phyloP scores from a whole-genome alignment of 2,797 vertebrate species.

The Hydrophis major region DNA sequence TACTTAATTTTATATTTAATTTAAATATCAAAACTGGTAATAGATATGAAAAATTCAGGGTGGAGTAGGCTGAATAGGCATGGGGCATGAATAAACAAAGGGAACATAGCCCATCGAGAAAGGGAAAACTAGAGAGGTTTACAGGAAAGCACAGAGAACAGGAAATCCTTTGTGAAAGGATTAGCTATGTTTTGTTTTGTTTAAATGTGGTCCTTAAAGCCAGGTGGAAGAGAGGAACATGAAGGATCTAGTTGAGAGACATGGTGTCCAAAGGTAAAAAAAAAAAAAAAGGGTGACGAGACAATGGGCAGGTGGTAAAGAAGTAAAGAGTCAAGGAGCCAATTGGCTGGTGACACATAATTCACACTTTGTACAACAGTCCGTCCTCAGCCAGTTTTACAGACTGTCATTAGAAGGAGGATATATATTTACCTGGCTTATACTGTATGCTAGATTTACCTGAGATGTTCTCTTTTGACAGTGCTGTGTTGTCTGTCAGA shows the following conservation, averaged over 20 bases:
- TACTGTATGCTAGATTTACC: neutral
- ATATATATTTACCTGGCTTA: neutral
- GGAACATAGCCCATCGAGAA: too few species aligned
- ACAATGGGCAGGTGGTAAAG: neutral
- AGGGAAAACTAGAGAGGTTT: neutral
- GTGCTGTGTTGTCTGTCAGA: neutral
- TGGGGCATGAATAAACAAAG: neutral
- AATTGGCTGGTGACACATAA: neutral
- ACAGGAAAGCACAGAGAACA: neutral
- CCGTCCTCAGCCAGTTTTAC: neutral
- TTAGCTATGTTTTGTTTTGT: neutral
- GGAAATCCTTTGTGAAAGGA: neutral
- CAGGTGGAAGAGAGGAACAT: neutral
- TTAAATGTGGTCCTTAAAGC: neutral
- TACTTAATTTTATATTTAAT: neutral
- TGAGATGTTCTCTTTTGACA: neutral
- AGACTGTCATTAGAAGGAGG: neutral
- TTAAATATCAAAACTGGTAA: neutral
- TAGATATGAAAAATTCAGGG: neutral
- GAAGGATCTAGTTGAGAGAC: neutral
- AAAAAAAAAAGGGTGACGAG: too few species aligned
- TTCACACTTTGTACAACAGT: neutral
- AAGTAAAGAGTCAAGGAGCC: neutral
- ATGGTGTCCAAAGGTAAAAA: neutral
- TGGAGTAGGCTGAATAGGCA: neutral